phyloP scores from a whole-genome alignment of 1,140 invertebrate genomes.

The Andricus grossulariae region DNA sequence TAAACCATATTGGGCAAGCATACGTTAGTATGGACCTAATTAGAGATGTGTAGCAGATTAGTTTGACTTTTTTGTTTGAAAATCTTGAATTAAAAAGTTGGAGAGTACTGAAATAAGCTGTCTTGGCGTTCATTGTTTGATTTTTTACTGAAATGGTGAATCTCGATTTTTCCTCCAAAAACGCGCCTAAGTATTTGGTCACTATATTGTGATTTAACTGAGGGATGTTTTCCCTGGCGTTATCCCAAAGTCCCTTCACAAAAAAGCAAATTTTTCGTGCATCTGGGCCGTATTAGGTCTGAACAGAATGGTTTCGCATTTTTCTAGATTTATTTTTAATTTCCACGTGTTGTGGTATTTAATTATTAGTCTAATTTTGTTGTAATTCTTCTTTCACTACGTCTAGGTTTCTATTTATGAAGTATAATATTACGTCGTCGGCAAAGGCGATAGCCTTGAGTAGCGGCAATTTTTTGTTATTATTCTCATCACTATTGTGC shows the following conservation, averaged over 20 bases:
- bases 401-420: neutral
- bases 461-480: neutral
- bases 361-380: neutral
- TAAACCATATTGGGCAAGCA: constrained; percentile 31
- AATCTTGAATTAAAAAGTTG: constrained; percentile 36
- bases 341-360: too few species aligned
- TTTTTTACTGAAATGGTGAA: neutral
- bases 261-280: neutral
- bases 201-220: neutral
- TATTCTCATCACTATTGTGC: too few species aligned
- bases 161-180: neutral
- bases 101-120: neutral
- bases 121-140: constrained; percentile 31
- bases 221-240: neutral
- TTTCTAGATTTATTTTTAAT: too few species aligned
- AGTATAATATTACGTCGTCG: neutral
- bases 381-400: neutral
- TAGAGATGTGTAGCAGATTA: constrained; percentile 38
- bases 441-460: neutral
- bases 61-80: constrained; percentile 26
- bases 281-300: too few species aligned
- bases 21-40: constrained; percentile 38
- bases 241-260: neutral
- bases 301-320: too few species aligned
- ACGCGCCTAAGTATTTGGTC: neutral